Conservation (phyloP, 2,797 vertebrate genomes). For the Falco columbarius region DNA sequence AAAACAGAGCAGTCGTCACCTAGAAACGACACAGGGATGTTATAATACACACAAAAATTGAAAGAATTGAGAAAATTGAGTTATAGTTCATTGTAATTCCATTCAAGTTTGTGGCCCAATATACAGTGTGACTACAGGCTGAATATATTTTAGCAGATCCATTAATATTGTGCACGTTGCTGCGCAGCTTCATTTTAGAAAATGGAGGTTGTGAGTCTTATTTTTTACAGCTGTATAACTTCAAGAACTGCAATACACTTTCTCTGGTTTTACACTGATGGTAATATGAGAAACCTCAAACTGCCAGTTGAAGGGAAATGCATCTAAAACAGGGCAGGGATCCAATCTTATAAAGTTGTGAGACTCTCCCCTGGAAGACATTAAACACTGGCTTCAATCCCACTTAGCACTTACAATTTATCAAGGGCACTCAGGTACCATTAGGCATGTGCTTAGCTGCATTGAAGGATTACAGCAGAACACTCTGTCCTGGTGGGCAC, state of each 20-base stretch:
- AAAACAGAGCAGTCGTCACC: constrained; percentile 96
- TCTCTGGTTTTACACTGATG: not conserved
- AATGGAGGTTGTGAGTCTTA: not conserved
- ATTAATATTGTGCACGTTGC: not conserved
- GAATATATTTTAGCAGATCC: not conserved
- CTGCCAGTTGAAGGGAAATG: not conserved
- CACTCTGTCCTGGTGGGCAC: not conserved
- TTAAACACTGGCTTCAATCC: not conserved
- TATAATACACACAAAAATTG: not conserved
- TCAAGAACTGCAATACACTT: not conserved
- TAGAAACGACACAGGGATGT: constrained; percentile 68
- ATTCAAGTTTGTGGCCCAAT: not conserved
- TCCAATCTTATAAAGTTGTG: not conserved
- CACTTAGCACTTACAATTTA: not conserved
- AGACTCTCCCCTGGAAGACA: not conserved
- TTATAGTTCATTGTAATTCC: not conserved
- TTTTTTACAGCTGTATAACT: not conserved
- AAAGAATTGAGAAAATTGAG: not conserved
- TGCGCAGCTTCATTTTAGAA: not conserved
- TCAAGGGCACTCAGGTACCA: not conserved
- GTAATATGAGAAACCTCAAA: not conserved
- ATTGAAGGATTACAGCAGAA: not conserved
- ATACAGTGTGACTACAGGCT: not conserved
- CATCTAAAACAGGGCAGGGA: not conserved
- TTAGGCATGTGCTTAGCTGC: not conserved